These are phyloP conservation scores for Chanos chanos DNA, from an alignment of 2,797 vertebrate genomes.

Conservation along the genomic window DNA sequence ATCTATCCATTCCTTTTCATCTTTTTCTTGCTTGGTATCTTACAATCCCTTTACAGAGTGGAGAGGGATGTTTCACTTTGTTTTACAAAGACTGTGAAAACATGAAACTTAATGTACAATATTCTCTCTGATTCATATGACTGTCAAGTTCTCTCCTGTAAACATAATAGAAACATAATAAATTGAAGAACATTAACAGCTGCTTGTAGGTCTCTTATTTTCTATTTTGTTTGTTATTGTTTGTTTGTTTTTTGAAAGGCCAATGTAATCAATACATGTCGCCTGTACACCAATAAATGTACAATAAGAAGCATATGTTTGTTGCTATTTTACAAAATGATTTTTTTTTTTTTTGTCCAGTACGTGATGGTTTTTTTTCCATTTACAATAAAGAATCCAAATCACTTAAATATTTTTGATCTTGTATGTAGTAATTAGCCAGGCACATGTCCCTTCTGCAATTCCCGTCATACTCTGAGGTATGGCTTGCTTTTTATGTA, in stretches of 20 bases:
- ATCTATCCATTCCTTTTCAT: conserved; percentile 28
- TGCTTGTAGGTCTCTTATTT: too few relatives aligned
- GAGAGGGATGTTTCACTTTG: conserved; percentile 24
- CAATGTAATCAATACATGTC: too few relatives aligned
- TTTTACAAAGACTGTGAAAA: conserved; percentile 56
- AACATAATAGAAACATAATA: conserved; percentile 61
- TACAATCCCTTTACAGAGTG: conserved; percentile 47
- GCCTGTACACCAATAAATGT: too few relatives aligned
- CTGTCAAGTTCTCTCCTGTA: conserved; percentile 56
- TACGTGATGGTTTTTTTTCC: neutral
- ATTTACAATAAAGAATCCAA: neutral
- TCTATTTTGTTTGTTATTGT: conserved; percentile 1
- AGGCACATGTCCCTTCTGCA: too few relatives aligned
- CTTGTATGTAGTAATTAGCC: neutral
- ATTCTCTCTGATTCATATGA: conserved; percentile 54
- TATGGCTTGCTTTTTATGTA: too few relatives aligned
- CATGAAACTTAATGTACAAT: conserved; percentile 13
- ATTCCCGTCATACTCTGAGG: too few relatives aligned
- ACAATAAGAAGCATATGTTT: too few relatives aligned
- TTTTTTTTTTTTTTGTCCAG: neutral
- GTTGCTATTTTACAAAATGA: too few relatives aligned
- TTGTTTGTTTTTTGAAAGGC: conserved; percentile 18
- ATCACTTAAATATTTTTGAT: neutral
- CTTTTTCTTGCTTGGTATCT: conserved; percentile 39
- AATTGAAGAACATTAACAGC: conserved; percentile 53